Base-by-base conservation (phyloP, 2,113 vertebrate species). In the Scalopus aquaticus region DNA sequence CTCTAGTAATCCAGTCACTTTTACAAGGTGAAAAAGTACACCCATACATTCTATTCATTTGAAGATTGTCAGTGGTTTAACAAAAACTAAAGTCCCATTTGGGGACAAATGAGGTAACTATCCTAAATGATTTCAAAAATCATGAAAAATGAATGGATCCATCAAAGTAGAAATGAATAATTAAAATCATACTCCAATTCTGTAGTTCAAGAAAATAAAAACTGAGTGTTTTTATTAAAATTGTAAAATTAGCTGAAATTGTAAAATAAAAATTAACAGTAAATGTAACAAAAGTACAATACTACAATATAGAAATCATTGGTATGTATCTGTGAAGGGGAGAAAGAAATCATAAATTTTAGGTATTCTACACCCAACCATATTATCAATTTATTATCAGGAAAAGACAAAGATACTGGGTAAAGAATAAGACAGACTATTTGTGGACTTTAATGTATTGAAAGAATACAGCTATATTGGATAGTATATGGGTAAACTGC, bases 81-180 rank as follows among this genome's bases (percentile, higher is more conserved):
- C 16, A 96, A 64, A 37, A 80, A 84, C 69, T 49, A 26, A 72
- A 64, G 28, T 73, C 11, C 49, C 30, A 30, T 82, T 72, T 85
- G 76, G 13, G 51, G 44, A 88, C 35, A 76, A 83, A 39, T 88
- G 35, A 88, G 17, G 60, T 69, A 93, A 37, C 64, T 84, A 1
- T 92, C 70, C 35, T 93, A 88, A 95, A 76, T 62, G 20, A 69
- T 85, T 82, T 30, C 64, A 83, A 11, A 51, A 94, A 91, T 94
- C 92, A 96, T 96, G 90, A 93, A 95, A 93, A 95, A 94, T 94
- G 22, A 83, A 95, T 92, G 65, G 1, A 46, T n/a, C 46, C 67
- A 95, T 95, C 70, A 90, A 79, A 93, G 30, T 26, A 77, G 30
- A 96, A 91, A 96, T 94, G 74, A 96, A 93, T 96, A 86, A 96